Base-by-base conservation (phyloP, 2,113 vertebrate genomes). In the Calyptomena viridis region DNA sequence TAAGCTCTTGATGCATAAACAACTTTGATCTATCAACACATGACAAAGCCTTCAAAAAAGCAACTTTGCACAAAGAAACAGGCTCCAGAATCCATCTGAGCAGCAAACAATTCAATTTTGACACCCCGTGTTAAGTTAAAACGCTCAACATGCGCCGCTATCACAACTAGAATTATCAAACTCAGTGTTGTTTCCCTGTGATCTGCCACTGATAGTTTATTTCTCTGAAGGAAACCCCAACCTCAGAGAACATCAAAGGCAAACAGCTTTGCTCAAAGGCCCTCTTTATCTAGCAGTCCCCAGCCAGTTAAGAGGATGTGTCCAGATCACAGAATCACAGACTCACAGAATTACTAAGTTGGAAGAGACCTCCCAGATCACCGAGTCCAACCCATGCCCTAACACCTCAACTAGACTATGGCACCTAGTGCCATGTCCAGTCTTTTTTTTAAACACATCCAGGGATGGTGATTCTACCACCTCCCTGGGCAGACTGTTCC, bases 91-190 rank as follows among this genome's bases (percentile, higher is more conserved):
- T 17, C 55, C 37, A 81, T 21, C 18, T 4, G 1, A 82, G 50
- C 12, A 71, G 69, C 66, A 71, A 52, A 69, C 55, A 71, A 17
- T 31, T 73, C 18, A 27, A 12, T 68, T 72, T 37, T 2, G 2
- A 66, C 62, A 56, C 11, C 28, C 20, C 6, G 5, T 24, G 64
- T 78, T n/a, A 66, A 91, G 50, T 37, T 39, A 74, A 77, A 84
- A 77, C 40, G 27, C 69, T 52, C 0, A 0, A 39, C 50, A 18
- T 3, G 49, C 30, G 21, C 33, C 37, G 9, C 83, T 71, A n/a
- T 24, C 56, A n/a, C 35, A 50, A 63, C 8, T 1, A 46, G 22
- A 58, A 58, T 37, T 7, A 30, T 4, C 53, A 63, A 71, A 63
- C 53, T 67, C 47, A 31, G 40, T 1, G 40, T n/a, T 30, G 64